Conservation (phyloP, 2,888 invertebrate genomes). For the Drosophila suboccidentalis region DNA sequence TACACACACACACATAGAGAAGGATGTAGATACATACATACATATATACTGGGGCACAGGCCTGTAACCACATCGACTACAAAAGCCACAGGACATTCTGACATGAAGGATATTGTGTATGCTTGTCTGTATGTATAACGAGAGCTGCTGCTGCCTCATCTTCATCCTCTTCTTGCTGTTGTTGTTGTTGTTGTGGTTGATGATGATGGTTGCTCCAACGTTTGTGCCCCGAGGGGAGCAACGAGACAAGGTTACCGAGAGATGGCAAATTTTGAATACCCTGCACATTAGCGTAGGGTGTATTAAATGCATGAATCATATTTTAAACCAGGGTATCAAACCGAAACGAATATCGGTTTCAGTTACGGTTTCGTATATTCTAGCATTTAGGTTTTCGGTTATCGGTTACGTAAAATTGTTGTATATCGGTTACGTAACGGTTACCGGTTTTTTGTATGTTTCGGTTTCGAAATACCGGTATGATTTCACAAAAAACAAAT, state of each 20-base stretch:
- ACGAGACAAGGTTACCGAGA: conserved; percentile 70
- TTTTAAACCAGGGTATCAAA: too few relatives aligned
- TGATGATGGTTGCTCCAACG: conserved; percentile 42
- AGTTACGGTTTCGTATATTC: too few relatives aligned
- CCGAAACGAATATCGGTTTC: too few relatives aligned
- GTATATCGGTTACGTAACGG: too few relatives aligned
- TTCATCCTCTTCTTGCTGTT: conserved; percentile 18
- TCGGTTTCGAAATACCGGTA: too few relatives aligned
- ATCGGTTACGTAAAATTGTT: too few relatives aligned
- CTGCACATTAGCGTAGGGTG: background rate
- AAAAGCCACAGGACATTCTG: conserved; percentile 78
- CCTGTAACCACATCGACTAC: conserved; percentile 67
- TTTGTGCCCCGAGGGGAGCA: conserved; percentile 52
- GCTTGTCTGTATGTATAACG: conserved; percentile 24
- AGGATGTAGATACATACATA: background rate
- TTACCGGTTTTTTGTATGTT: too few relatives aligned
- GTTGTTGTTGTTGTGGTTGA: conserved; percentile 17
- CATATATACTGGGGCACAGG: conserved; percentile 43
- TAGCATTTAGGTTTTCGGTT: too few relatives aligned
- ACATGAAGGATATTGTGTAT: conserved; percentile 74
- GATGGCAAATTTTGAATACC: conserved; percentile 59
- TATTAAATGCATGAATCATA: too few relatives aligned
- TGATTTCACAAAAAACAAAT: too few relatives aligned
- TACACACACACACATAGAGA: conserved; percentile 2
- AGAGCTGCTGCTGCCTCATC: conserved; percentile 7